phyloP scores from a whole-genome alignment of 2,888 invertebrate genomes.

The Acleris literana region DNA sequence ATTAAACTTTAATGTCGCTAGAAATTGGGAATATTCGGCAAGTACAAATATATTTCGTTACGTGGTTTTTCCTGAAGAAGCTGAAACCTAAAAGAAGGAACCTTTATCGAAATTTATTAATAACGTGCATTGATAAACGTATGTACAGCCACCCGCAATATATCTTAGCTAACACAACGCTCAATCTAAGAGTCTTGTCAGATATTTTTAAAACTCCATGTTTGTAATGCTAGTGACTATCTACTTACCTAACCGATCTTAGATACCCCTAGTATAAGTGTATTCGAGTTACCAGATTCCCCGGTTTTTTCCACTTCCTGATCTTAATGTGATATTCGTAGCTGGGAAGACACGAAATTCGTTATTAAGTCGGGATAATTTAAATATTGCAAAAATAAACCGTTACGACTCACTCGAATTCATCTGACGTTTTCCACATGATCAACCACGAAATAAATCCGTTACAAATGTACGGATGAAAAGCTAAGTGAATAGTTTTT shows the following conservation, averaged over 20 bases:
- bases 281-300: too few species aligned
- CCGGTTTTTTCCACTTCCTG: neutral
- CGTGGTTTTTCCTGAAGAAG: neutral
- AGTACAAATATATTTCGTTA: conserved; percentile 9
- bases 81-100: too few species aligned
- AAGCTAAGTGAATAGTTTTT: conserved; percentile 53
- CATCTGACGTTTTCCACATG: conserved; percentile 54
- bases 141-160: too few species aligned
- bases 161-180: too few species aligned
- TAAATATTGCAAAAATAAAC: conserved; percentile 48
- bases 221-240: too few species aligned
- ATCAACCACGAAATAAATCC: conserved; percentile 55
- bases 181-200: too few species aligned
- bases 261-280: too few species aligned
- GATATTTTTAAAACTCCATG: too few species aligned
- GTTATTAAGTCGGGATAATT: conserved; percentile 8
- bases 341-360: conserved; percentile 1
- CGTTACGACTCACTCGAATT: conserved; percentile 60
- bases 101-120: too few species aligned
- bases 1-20: conserved; percentile 53
- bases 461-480: conserved; percentile 47
- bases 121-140: too few species aligned
- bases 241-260: too few species aligned
- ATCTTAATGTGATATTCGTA: conserved; percentile 1
- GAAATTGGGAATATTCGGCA: conserved; percentile 32